Base-by-base conservation (phyloP, 2,113 vertebrate genomes). In the Paralichthys olivaceus region DNA sequence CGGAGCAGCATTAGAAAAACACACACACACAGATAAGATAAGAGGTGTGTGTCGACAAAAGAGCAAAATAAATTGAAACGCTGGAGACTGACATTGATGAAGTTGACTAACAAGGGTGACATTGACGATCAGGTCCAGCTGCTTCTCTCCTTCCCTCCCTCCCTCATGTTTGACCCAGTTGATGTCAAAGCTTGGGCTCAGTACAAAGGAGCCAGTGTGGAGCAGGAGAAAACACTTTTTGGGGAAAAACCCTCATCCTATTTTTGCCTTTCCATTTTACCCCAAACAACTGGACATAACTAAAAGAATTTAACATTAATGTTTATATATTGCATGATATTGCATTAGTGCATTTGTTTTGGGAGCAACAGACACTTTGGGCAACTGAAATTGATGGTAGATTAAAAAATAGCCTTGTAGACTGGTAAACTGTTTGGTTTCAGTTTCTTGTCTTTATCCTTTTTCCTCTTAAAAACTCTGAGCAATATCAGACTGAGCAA, bases 101-200 rank as follows among this genome's bases (percentile, higher is more conserved):
- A 92, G 90, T 93, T 81, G 84, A 89, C 86, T 83, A 93, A 94
- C 92, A 94, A 94, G 89, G 92, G 90, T 91, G 88, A 93, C 93
- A 94, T 94, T 94, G 91, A 93, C 61, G 78, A 85, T 85, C 29
- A 81, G 78, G 72, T 92, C 87, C 91, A 92, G 90, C 91, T 92
- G 92, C 93, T 90, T 88, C 72, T 59, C 86, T 87, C 88, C 83
- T 71, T 81, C 86, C 89, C 88, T 80, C 89, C 88, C 86, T 85
- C 89, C 83, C 84, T 81, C 86, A 74, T 85, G 72, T 89, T 89
- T 91, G 92, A 92, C 93, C 91, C 84, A 93, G 89, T 91, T 93
- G 91, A 92, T 93, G 92, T 92, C 92, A 92, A 94, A 92, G 90
- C 90, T 89, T 12, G 76, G 77, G 81, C 80, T 82, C 71, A 75